Conservation (phyloP, 2,888 invertebrate species). For the Troilus luridus region DNA sequence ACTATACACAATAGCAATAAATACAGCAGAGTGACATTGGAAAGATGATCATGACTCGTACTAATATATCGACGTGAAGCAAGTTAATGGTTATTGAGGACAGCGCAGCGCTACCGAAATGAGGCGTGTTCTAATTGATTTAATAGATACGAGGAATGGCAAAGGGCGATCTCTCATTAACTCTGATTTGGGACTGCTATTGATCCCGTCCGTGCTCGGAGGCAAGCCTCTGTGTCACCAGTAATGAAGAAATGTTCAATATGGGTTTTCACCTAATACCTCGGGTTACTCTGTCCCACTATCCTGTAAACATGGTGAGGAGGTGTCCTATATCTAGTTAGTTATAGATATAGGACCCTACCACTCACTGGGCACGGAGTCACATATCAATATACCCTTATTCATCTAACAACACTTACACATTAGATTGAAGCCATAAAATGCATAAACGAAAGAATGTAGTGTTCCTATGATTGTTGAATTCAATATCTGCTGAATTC, state of each 20-base stretch:
- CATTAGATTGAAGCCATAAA: too few species aligned
- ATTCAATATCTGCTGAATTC: too few species aligned
- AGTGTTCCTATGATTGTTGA: too few species aligned
- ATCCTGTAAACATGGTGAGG: neutral
- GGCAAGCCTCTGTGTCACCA: conserved; percentile 4
- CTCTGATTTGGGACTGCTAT: conserved; percentile 36
- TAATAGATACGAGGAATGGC: neutral
- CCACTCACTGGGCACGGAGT: neutral
- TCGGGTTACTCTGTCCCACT: neutral
- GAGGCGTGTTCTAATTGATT: neutral
- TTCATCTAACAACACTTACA: too few species aligned
- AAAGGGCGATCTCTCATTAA: neutral
- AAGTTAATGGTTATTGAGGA: neutral
- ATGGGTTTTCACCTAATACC: conserved; percentile 29
- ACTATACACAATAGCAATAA: neutral
- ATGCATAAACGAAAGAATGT: too few species aligned
- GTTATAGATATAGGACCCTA: too few species aligned
- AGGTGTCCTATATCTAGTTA: neutral
- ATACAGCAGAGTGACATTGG: neutral
- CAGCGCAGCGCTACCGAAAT: neutral
- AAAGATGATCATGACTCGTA: neutral
- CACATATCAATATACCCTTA: too few species aligned
- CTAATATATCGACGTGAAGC: neutral
- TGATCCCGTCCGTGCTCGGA: neutral
- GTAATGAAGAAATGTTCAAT: conserved; percentile 34